A percentile compares a stretch with the other conserved stretches of the same genome.
Evolutionary conservation across 2,113 vertebrate species (phyloP).

Genomic region (Rhinolophus ferrumequinum): DNA sequence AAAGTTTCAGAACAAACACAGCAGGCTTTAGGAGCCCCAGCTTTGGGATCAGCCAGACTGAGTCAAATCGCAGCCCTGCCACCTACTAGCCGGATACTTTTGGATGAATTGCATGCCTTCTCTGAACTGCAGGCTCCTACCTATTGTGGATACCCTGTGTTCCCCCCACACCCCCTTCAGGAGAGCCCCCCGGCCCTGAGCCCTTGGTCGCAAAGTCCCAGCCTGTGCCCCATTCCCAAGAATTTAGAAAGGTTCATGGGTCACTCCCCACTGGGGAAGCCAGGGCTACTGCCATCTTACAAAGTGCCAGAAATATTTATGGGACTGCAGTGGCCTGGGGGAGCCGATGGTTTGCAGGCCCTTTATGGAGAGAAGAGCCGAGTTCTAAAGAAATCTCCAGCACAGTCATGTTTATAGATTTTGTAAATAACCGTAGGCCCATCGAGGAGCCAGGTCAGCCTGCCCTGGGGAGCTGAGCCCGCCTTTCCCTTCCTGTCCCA

Average conservation of each 20-base stretch:
- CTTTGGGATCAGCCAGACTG: not conserved
- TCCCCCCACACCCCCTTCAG: too few relatives aligned
- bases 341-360: constrained; percentile 62
- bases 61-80: not conserved
- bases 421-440: constrained; percentile 60
- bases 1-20: not conserved
- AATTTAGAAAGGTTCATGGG: not conserved
- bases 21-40: not conserved
- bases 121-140: not conserved
- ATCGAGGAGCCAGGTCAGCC: constrained; percentile 49
- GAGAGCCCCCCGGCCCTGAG: not conserved
- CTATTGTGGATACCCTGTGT: not conserved
- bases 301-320: constrained; percentile 74
- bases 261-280: not conserved
- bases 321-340: constrained; percentile 49
- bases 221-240: not conserved
- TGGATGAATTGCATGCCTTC: not conserved
- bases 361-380: not conserved
- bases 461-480: not conserved
- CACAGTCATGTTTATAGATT: constrained; percentile 59
- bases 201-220: not conserved
- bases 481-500: not conserved
- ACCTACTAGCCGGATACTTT: not conserved
- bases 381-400: not conserved
- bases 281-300: constrained; percentile 53